Evolutionary conservation across 2,797 vertebrate species (phyloP).

Genomic region (Rhinella marina): DNA sequence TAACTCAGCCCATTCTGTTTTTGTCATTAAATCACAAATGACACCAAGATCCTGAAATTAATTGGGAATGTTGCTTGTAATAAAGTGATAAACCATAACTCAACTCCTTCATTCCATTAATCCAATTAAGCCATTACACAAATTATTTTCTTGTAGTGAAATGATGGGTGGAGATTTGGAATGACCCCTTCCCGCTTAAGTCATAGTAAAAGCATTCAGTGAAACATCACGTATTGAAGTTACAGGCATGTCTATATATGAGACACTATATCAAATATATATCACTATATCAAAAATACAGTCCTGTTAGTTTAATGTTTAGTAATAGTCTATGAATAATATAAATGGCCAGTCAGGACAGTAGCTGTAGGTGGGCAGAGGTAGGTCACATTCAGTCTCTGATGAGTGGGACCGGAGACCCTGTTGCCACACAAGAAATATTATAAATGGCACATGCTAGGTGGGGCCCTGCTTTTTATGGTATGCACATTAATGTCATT

Average conservation of each 20-base stretch:
- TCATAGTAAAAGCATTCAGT: not conserved
- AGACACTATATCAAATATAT: not conserved
- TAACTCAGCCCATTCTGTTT: slow-evolving; percentile 54
- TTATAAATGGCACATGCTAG: not conserved
- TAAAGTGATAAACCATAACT: slow-evolving; percentile 49
- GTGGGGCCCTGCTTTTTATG: not conserved
- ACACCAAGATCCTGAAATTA: slow-evolving; percentile 58
- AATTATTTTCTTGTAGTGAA: slow-evolving; percentile 56
- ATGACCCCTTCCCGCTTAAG: slow-evolving; percentile 14
- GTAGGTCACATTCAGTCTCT: not conserved
- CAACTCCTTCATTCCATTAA: slow-evolving; percentile 52
- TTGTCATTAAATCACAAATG: slow-evolving; percentile 59
- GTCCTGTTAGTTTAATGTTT: not conserved
- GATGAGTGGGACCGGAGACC: not conserved
- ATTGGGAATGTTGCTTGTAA: slow-evolving; percentile 53
- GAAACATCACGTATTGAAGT: not conserved
- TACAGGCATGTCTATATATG: not conserved
- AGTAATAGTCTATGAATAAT: not conserved
- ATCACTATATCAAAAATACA: not conserved
- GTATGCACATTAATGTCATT: not conserved
- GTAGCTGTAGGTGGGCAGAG: not conserved
- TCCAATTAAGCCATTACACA: slow-evolving; percentile 51
- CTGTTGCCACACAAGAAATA: not conserved
- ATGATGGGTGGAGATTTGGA: slow-evolving; percentile 37
- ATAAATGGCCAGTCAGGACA: not conserved